Base-by-base conservation (phyloP, 1,140 invertebrate genomes). In the Ceratitis capitata region DNA sequence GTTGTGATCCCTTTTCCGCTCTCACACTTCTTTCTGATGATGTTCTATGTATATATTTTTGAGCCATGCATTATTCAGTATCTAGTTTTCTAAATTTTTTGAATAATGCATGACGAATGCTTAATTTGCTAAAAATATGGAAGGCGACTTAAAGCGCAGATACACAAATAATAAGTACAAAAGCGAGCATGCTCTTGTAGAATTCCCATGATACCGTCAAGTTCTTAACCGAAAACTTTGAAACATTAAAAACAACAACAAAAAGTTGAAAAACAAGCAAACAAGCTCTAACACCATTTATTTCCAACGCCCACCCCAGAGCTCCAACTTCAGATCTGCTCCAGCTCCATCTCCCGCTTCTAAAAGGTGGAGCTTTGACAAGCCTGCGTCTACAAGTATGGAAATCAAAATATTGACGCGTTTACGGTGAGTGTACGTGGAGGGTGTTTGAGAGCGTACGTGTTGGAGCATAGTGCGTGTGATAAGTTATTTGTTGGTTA, bases 91-190 rank as follows among this genome's bases (percentile, higher is more conserved):
- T 16, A 69, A 64, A 39, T 39, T n/a, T 12, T 19, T 5, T 69
- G 61, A 39, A 69, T 69, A 69, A 69, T 69, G 61, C 61, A 69
- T 69, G 61, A 69, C 32, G 29, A 69, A 69, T 19, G 61, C 16
- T 69, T 69, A 69, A 69, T 69, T 39, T 69, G 29, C 61, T 32
- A 32, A 29, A 61, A 56, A 56, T 56, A 56, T 56, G 51, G 19
- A 56, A n/a, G n/a, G n/a, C n/a, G n/a, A n/a, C 2, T 29, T 9
- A 26, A 2, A 7, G 56, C 1, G 51, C 5, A 47, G 45, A 14
- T 9, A 47, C 14, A 9, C 45, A 53, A 16, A 53, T n/a, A n/a
- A n/a, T n/a, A n/a, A n/a, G n/a, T n/a, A n/a, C n/a, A n/a, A n/a
- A n/a, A n/a, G n/a, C n/a, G n/a, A n/a, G n/a, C n/a, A n/a, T n/a